phyloP scores from a whole-genome alignment of 2,797 vertebrate genomes.

The Muscicapa comitata region DNA sequence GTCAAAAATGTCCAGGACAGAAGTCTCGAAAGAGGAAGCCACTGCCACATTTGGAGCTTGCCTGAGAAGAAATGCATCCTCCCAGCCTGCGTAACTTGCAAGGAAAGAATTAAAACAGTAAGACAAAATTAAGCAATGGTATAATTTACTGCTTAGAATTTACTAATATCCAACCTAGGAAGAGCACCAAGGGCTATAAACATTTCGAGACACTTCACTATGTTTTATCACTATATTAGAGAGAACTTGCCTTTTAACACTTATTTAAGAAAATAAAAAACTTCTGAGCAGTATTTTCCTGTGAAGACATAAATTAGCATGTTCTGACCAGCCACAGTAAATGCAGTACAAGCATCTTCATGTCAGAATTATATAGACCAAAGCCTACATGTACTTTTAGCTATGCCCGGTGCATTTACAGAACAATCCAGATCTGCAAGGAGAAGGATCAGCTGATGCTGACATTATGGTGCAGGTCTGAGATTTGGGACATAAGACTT shows the following conservation, averaged over 20 bases:
- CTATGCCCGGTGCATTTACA: not conserved
- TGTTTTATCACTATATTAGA: conserved; percentile 62
- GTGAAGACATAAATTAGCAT: conserved; percentile 24
- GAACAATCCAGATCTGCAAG: not conserved
- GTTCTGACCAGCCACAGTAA: not conserved
- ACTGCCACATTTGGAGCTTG: not conserved
- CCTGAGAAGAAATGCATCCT: not conserved
- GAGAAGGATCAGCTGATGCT: not conserved
- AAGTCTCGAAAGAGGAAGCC: not conserved
- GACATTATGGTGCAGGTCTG: not conserved
- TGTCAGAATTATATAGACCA: not conserved
- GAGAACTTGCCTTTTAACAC: conserved; percentile 57
- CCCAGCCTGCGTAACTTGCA: not conserved
- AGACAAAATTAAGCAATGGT: conserved; percentile 49
- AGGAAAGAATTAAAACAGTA: conserved; percentile 35
- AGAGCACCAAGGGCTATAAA: conserved; percentile 59
- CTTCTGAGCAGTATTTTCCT: conserved; percentile 32
- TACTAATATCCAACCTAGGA: conserved; percentile 62
- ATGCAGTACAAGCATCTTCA: not conserved
- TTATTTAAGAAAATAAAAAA: conserved; percentile 63
- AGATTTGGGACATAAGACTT: not conserved
- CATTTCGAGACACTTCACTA: conserved; percentile 45
- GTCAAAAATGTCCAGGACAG: not conserved
- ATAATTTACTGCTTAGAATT: conserved; percentile 54
- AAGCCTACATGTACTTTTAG: not conserved